phyloP scores from a whole-genome alignment of 2,797 vertebrate genomes.

The Anisognathus igniventris region DNA sequence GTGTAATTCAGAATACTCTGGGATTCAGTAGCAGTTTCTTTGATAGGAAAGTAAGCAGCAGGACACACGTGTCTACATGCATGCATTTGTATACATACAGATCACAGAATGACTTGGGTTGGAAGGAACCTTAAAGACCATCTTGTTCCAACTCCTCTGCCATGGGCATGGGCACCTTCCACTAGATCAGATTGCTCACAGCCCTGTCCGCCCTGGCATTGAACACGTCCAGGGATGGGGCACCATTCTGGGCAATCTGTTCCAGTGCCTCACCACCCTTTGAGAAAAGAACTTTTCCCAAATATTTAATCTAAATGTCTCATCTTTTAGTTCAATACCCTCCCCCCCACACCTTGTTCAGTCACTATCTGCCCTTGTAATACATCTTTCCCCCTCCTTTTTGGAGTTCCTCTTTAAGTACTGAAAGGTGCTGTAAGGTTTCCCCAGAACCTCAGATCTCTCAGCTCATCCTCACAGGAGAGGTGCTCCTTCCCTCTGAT shows the following conservation, averaged over 20 bases:
- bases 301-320: background rate
- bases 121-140: background rate
- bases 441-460: background rate
- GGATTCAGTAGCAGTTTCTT: background rate
- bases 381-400: background rate
- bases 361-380: background rate
- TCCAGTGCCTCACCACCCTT: background rate
- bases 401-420: background rate
- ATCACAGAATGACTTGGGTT: background rate
- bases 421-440: background rate
- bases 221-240: background rate
- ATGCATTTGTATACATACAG: background rate
- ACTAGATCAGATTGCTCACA: background rate
- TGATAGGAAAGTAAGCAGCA: background rate
- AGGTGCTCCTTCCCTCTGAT: background rate
- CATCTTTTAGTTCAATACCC: background rate
- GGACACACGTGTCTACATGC: too few relatives aligned
- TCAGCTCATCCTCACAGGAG: background rate
- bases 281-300: background rate
- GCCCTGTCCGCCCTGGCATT: background rate
- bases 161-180: background rate
- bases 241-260: background rate
- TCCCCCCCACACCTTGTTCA: accelerated
- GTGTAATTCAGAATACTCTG: background rate
- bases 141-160: background rate